Conservation (phyloP, 2,113 vertebrate species). For the Pogona vitticeps region DNA sequence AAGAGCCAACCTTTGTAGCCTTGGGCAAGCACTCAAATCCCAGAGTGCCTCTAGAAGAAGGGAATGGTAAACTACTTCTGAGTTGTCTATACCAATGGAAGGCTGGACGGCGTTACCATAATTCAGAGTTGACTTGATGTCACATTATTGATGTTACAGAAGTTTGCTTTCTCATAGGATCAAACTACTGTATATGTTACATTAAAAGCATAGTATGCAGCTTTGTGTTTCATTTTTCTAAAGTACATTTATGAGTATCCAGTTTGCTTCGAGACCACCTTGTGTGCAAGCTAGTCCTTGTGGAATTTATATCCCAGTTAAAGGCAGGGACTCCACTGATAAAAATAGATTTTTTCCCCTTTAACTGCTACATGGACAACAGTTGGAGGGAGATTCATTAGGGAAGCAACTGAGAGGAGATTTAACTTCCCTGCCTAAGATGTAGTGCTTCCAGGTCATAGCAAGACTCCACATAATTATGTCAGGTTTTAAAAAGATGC, state of each 20-base stretch:
- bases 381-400: background rate
- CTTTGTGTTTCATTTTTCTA: background rate
- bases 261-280: background rate
- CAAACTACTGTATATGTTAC: background rate
- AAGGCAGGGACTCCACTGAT: too few relatives aligned
- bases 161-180: background rate
- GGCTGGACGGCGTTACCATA: too few relatives aligned
- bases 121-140: too few relatives aligned
- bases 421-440: background rate
- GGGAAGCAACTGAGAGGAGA: background rate
- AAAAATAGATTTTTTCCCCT: background rate
- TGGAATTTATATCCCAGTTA: too few relatives aligned
- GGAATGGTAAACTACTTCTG: too few relatives aligned
- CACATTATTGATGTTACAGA: too few relatives aligned
- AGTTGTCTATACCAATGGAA: too few relatives aligned
- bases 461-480: background rate
- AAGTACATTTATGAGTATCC: background rate
- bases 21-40: too few relatives aligned
- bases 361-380: background rate
- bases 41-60: too few relatives aligned
- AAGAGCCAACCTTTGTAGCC: too few relatives aligned
- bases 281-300: background rate
- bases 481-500: background rate
- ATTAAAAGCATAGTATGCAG: background rate
- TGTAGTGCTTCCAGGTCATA: background rate